A percentile compares a stretch with the other conserved stretches of the same genome.
Evolutionary conservation across 1,140 invertebrate species (phyloP).

Genomic region (Drosophila miranda): DNA sequence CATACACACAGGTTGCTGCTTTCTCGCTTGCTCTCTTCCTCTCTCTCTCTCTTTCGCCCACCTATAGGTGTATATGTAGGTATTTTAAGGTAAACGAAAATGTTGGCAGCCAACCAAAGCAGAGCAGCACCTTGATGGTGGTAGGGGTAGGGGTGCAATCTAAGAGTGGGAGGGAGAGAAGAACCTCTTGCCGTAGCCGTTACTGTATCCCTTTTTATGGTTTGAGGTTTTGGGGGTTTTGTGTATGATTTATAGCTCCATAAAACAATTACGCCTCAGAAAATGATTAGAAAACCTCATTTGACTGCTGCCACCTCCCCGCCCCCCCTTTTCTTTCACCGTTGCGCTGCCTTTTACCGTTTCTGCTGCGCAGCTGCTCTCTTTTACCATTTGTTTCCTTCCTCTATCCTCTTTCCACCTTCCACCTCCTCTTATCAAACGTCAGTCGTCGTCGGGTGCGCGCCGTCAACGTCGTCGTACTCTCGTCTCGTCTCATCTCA

Average conservation of each 20-base stretch:
- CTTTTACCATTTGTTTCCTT: neutral
- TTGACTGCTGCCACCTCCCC: too few relatives aligned
- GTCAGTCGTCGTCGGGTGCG: constrained; percentile 48
- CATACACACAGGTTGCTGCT: constrained; percentile 55
- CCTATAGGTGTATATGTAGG: constrained; percentile 44
- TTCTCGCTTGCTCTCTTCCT: constrained; percentile 42
- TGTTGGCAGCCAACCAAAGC: constrained; percentile 82
- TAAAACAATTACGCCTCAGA: constrained; percentile 4
- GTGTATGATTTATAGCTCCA: constrained; percentile 41
- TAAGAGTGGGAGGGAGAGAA: neutral
- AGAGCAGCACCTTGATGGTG: constrained; percentile 69
- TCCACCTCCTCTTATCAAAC: constrained; percentile 13
- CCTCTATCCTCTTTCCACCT: constrained; percentile 1
- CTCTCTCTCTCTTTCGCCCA: constrained; percentile 15
- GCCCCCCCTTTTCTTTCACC: too few relatives aligned
- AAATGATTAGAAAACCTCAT: constrained; percentile 7
- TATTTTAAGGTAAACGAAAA: constrained; percentile 75
- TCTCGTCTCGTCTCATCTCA: constrained; percentile 50
- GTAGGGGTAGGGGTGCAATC: too few relatives aligned
- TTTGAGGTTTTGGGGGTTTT: too few relatives aligned
- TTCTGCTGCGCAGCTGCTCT: constrained; percentile 1
- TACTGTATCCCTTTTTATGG: constrained; percentile 8
- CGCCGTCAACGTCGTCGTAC: constrained; percentile 50
- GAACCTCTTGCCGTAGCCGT: too few relatives aligned
- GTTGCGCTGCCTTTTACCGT: too few relatives aligned